phyloP scores from a whole-genome alignment of 2,113 vertebrate genomes.

The Suricata suricatta region DNA sequence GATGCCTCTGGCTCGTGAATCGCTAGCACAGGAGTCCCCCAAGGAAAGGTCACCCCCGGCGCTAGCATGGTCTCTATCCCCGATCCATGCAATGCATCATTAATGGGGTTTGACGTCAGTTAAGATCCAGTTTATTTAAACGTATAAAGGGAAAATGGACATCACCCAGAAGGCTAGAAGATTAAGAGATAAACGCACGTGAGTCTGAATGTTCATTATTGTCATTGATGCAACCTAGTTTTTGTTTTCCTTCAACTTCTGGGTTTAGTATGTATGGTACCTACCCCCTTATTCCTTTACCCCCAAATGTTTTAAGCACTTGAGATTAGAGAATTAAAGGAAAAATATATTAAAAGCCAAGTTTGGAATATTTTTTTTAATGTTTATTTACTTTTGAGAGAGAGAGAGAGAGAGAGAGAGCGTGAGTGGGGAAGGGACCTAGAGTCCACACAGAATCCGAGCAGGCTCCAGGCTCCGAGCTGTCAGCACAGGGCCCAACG shows the following conservation, averaged over 20 bases:
- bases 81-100: neutral
- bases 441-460: no score
- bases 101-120: neutral
- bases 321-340: neutral
- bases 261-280: neutral
- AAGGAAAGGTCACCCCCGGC: conserved; percentile 54
- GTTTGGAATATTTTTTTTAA: no score
- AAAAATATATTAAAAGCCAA: neutral
- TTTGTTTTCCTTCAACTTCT: conserved; percentile 23
- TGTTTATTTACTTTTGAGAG: no score
- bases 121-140: neutral
- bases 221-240: conserved; percentile 40
- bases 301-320: neutral
- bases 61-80: conserved; percentile 50
- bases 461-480: no score
- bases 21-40: conserved; percentile 50
- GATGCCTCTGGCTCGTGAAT: conserved; percentile 74
- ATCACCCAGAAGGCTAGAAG: conserved; percentile 25
- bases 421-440: no score
- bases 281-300: neutral
- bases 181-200: conserved; percentile 36
- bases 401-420: no score
- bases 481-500: no score
- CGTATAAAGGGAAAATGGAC: conserved; percentile 66
- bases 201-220: conserved; percentile 61